Evolutionary conservation across 2,797 vertebrate species (phyloP).

Genomic region (Poecilia wingei): DNA sequence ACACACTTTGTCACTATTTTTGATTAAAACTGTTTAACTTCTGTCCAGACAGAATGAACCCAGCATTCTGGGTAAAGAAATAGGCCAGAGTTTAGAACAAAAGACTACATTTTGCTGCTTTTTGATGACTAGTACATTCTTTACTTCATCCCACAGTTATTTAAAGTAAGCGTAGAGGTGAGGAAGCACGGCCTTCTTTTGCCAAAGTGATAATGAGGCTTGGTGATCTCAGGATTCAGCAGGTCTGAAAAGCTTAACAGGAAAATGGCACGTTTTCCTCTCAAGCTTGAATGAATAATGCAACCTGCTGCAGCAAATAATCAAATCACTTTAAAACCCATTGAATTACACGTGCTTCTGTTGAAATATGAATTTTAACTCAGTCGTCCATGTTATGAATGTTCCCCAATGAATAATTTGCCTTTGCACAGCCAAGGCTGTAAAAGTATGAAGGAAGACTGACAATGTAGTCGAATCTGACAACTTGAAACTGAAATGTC

Average conservation of each 20-base stretch:
- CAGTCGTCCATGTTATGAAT: background rate
- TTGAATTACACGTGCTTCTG: background rate
- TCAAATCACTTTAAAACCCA: background rate
- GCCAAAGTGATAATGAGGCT: background rate
- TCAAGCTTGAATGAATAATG: background rate
- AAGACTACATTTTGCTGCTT: background rate
- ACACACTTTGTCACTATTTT: background rate
- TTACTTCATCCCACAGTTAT: background rate
- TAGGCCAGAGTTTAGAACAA: background rate
- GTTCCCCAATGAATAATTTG: background rate
- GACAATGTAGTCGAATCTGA: conserved; percentile 3
- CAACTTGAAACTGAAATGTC: conserved; percentile 26
- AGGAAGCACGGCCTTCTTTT: conserved; percentile 3
- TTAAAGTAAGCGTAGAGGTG: background rate
- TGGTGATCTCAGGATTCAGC: background rate
- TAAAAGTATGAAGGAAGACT: conserved; percentile 12
- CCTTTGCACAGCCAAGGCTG: background rate
- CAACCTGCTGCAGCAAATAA: background rate
- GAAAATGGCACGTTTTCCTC: background rate
- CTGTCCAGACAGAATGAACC: too few relatives aligned
- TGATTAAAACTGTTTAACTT: background rate
- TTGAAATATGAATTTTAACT: conserved; percentile 1
- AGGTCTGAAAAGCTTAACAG: background rate
- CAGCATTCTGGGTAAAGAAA: background rate
- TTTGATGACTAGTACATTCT: background rate